Percentiles rank a stretch among this genome's conserved stretches.
Evolutionary conservation across 2,797 vertebrate species (phyloP).

Genomic region (Eptatretus atami): DNA sequence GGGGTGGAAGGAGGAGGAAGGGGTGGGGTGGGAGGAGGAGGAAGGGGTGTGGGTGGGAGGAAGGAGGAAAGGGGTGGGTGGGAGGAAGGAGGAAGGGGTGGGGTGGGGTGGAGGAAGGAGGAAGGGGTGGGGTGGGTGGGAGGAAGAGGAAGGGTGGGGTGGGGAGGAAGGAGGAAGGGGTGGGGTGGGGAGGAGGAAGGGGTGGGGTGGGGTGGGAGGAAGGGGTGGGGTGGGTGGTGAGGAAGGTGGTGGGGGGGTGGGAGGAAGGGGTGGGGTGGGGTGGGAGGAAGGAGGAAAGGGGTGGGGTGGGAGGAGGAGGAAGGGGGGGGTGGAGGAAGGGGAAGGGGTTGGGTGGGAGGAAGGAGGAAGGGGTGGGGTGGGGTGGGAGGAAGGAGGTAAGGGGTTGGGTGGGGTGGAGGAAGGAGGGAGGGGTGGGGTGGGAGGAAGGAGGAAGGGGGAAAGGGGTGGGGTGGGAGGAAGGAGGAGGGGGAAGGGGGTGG

Average conservation of each 20-base stretch:
- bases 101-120: no score
- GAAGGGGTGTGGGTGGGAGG: background rate
- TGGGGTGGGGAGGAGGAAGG: background rate
- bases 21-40: background rate
- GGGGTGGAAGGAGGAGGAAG: background rate
- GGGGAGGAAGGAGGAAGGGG: background rate
- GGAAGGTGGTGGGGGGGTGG: background rate
- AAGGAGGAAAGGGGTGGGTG: background rate
- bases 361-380: background rate
- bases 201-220: background rate
- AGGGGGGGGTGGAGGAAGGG: background rate
- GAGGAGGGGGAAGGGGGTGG: no score
- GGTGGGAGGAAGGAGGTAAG: no score
- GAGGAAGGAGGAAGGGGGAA: no score
- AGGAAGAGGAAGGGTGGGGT: background rate
- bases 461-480: no score
- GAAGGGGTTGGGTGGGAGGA: no score
- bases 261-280: background rate
- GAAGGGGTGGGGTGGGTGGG: background rate
- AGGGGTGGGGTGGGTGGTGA: no score
- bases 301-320: background rate
- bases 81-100: background rate
- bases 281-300: no score
- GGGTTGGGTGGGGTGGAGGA: background rate
- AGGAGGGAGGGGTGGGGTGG: background rate